Conservation (phyloP, 1,140 invertebrate genomes). For the Drosophila sucinea region DNA sequence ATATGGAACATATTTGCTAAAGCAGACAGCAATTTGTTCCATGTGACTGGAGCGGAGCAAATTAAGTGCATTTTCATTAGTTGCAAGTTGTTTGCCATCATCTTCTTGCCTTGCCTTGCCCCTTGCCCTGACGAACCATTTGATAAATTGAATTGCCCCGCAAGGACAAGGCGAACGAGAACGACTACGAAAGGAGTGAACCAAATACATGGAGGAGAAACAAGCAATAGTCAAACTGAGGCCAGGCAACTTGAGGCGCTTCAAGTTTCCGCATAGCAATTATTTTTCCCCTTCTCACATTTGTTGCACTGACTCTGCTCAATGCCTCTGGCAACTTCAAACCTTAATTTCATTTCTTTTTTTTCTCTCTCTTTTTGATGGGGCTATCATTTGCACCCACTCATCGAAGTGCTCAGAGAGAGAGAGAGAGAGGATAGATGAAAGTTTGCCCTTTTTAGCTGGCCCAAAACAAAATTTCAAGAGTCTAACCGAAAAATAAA, state of each 20-base stretch:
- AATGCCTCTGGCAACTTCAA: background rate
- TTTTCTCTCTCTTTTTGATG: background rate
- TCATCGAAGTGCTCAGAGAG: background rate
- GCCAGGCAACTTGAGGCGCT: conserved; percentile 17
- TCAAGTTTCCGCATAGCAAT: conserved; percentile 33
- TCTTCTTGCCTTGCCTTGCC: conserved; percentile 13
- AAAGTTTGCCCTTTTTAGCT: conserved; percentile 12
- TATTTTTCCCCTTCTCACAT: conserved; percentile 43
- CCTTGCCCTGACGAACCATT: conserved; percentile 29
- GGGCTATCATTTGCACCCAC: conserved; percentile 10
- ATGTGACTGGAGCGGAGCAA: conserved; percentile 51
- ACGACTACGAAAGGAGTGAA: background rate
- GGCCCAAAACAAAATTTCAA: conserved; percentile 1
- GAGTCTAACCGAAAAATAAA: conserved; percentile 5
- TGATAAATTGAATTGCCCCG: conserved; percentile 58
- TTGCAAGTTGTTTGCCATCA: conserved; percentile 53
- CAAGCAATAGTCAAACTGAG: background rate
- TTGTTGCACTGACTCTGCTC: conserved; percentile 2
- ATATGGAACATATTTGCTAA: conserved; percentile 13
- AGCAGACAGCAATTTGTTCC: conserved; percentile 51
- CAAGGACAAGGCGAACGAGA: background rate
- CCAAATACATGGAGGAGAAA: background rate
- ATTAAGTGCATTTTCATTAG: conserved; percentile 66
- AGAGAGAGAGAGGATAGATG: background rate
- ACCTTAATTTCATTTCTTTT: background rate